Evolutionary conservation across 2,888 invertebrate genomes (phyloP), one percentile per base, ranked within the genome.

Genomic region (Oasisia sp.): DNA sequence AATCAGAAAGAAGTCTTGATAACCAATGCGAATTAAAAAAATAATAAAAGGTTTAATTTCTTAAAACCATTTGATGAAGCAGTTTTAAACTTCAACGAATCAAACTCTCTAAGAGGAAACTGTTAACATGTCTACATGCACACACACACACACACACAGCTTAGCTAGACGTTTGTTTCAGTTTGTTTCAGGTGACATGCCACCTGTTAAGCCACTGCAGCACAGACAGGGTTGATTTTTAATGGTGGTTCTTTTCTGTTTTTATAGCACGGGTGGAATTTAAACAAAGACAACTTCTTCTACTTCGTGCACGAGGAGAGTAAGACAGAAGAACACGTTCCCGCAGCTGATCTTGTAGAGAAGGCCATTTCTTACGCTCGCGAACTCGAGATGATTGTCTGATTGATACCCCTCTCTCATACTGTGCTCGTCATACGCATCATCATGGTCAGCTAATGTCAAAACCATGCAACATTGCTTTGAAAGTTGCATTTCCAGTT

Each of bases 381-480:
- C 95, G 99, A 99, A 97, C 97, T 99, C 94, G 99, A 99, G 97
- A 99, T 99, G 99, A 99, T 99, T 97, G 99, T 99, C 93, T 99
- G 74, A 90, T 38, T 4, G 38, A 38, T 38, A 38, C 38, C 1
- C 38, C 38, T 38, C 38, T 38, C 38, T 38, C 44, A 32, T 27
- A 90, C 38, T n/a, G n/a, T 27, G 74, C 74, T 74, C 74, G n/a
- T 74, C 74, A 74, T n/a, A 74, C 74, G 74, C 74, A 7, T 74
- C 27, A 7, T 74, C 4, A 27, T 74, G 74, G n/a, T 74, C 19
- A 74, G 14, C 9, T 50, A 50, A 50, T 9, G 50, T 50, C 50
- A 50, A 50, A 50, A 50, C 9, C 50, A 50, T 50, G 50, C 50
- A 50, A 50, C 50, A 74, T n/a, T 74, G 27, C 14, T 74, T 27